phyloP scores from a whole-genome alignment of 1,140 invertebrate species.

The Drosophila varians region DNA sequence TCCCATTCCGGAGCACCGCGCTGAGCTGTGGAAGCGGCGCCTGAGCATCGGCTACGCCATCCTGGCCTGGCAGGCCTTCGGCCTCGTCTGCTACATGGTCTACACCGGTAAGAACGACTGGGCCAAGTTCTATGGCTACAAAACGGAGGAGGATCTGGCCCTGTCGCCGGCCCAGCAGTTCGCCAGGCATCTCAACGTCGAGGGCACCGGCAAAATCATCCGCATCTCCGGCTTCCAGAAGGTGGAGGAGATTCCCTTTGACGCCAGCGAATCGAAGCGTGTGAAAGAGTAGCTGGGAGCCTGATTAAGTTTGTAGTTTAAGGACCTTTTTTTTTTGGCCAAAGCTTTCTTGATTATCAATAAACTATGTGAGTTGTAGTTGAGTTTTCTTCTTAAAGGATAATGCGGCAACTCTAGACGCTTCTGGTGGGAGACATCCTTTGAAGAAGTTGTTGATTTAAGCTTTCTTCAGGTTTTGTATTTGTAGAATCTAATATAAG shows the following conservation, averaged over 20 bases:
- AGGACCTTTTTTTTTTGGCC: conserved; percentile 9
- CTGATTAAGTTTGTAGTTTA: conserved; percentile 13
- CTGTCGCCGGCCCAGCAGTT: conserved; percentile 84
- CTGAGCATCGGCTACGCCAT: conserved; percentile 86
- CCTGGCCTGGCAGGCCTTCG: conserved; percentile 87
- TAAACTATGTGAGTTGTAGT: conserved; percentile 4
- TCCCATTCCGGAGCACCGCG: conserved; percentile 86
- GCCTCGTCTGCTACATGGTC: conserved; percentile 85
- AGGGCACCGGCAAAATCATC: conserved; percentile 81
- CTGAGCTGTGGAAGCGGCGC: conserved; percentile 85
- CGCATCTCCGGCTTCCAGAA: conserved; percentile 71
- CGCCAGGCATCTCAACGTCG: conserved; percentile 68
- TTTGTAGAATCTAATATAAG: too few species aligned
- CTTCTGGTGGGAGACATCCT: not conserved
- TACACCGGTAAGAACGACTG: conserved; percentile 86
- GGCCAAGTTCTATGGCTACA: conserved; percentile 87
- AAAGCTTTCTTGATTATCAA: conserved; percentile 23
- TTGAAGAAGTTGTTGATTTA: too few species aligned
- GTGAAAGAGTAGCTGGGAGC: conserved; percentile 40
- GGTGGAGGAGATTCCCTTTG: conserved; percentile 75
- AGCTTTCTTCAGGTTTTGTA: too few species aligned
- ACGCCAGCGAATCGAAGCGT: conserved; percentile 27
- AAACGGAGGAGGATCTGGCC: conserved; percentile 85
- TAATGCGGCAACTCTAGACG: not conserved
- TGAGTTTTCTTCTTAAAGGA: not conserved